Base-by-base conservation (phyloP, 2,888 invertebrate species). In the Pseudeuparius sepicola region DNA sequence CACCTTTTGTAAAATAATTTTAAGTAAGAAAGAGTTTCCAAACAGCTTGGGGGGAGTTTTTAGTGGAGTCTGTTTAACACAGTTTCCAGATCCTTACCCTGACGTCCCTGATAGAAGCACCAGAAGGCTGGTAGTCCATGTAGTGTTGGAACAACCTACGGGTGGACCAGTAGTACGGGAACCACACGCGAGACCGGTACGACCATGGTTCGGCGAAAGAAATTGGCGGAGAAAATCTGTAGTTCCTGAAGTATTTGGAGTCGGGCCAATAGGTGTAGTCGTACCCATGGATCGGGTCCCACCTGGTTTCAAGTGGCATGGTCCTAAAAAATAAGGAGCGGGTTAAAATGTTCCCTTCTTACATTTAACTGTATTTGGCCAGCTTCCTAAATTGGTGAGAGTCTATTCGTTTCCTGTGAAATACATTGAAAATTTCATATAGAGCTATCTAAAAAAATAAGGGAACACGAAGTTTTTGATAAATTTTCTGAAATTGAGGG, bases 51-150 rank as follows among this genome's bases (percentile, higher is more conserved):
- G n/a, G n/a, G n/a, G n/a, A n/a, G n/a, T n/a, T n/a, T n/a, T n/a
- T n/a, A n/a, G n/a, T n/a, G n/a, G n/a, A n/a, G n/a, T n/a, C n/a
- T n/a, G n/a, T n/a, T n/a, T n/a, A n/a, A n/a, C n/a, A n/a, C n/a
- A n/a, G n/a, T n/a, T n/a, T n/a, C n/a, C n/a, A n/a, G n/a, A 20
- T 26, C 52, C 56, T 51, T 50, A 56, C 56, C 41, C 54, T 46
- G 44, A 51, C 50, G 39, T 53, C 51, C 41, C 50, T 48, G 14
- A 53, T 38, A 14, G 55, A 46, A n/a, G 51, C 40, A 28, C 50
- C 45, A 18, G 54, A 49, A 7, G 53, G 52, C 28, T 43, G 38
- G 25, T 52, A 49, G 27, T 53, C 51, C 32, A 52, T 45, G 38
- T 51, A 54, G 29, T 50, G 51, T 7, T 49, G 37, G 23, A 48